Evolutionary conservation across 2,888 invertebrate species (phyloP).

Genomic region (Drosophila austrosaltans): DNA sequence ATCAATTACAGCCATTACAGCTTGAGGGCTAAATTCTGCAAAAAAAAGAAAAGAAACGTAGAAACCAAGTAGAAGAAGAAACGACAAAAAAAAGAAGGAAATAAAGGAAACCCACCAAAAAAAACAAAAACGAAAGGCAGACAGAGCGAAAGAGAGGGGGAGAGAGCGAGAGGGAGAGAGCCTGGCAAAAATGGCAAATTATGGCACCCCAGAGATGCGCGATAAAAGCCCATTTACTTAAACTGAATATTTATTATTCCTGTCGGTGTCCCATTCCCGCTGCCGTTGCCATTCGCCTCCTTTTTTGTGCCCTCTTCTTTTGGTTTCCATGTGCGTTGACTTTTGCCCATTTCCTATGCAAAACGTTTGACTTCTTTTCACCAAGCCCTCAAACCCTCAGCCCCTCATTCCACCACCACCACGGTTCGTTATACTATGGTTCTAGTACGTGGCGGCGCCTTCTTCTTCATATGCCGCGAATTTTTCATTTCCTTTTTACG

Average conservation of each 20-base stretch:
- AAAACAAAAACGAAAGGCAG: slow-evolving; percentile 21
- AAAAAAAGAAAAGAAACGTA: slow-evolving; percentile 4
- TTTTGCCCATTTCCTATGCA: slow-evolving; percentile 72
- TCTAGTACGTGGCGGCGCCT: slow-evolving; percentile 49
- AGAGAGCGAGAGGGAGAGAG: slow-evolving; percentile 33
- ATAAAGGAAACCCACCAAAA: slow-evolving; percentile 13
- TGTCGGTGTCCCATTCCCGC: slow-evolving; percentile 64
- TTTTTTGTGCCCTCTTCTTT: slow-evolving; percentile 10
- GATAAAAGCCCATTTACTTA: slow-evolving; percentile 80
- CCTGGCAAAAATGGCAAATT: slow-evolving; percentile 78
- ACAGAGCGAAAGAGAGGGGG: slow-evolving; percentile 24
- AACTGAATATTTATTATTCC: slow-evolving; percentile 79
- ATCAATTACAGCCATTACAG: slow-evolving; percentile 65
- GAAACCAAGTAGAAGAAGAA: neutral
- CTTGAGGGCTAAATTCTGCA: slow-evolving; percentile 28
- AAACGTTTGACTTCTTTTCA: slow-evolving; percentile 59
- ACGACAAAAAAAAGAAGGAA: slow-evolving; percentile 27
- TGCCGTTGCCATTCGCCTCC: neutral
- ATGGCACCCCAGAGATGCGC: slow-evolving; percentile 78
- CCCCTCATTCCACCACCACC: too few relatives aligned
- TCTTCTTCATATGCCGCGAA: slow-evolving; percentile 56
- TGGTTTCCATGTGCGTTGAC: slow-evolving; percentile 36
- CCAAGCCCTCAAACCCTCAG: slow-evolving; percentile 1
- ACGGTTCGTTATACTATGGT: too few relatives aligned
- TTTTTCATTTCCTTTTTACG: slow-evolving; percentile 58